Percentiles rank a stretch among this genome's conserved stretches.
Conservation (phyloP, 2,797 vertebrate species). For the Pipistrellus pygmaeus region DNA sequence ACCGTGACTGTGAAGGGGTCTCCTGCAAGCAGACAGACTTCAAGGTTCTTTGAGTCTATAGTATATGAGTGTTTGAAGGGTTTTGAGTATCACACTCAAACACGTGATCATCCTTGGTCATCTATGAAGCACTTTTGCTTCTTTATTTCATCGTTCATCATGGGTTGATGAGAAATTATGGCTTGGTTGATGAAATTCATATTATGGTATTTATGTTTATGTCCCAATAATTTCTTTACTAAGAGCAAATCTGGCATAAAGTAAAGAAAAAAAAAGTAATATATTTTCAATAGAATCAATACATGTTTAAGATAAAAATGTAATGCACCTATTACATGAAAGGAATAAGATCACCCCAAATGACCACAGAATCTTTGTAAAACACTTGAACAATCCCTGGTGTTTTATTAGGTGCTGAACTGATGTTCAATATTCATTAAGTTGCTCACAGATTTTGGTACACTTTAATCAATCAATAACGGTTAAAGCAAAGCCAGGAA, state of each 20-base stretch:
- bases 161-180: background rate
- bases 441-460: conserved; percentile 4
- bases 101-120: background rate
- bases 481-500: conserved; percentile 54
- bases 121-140: background rate
- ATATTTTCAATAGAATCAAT: background rate
- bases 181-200: background rate
- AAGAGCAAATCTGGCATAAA: background rate
- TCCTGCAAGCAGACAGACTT: background rate
- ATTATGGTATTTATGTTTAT: background rate
- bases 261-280: conserved; percentile 11
- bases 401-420: background rate
- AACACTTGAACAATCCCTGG: background rate
- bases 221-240: conserved; percentile 2
- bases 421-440: conserved; percentile 26
- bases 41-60: too few species aligned
- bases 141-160: background rate
- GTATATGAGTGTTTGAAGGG: background rate
- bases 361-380: background rate
- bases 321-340: background rate
- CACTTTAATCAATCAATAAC: background rate
- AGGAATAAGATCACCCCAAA: background rate
- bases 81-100: background rate
- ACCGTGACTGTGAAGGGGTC: background rate
- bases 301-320: background rate